These are phyloP conservation scores for Agriopis marginaria DNA, from an alignment of 2,888 invertebrate species.

Conservation along the genomic window DNA sequence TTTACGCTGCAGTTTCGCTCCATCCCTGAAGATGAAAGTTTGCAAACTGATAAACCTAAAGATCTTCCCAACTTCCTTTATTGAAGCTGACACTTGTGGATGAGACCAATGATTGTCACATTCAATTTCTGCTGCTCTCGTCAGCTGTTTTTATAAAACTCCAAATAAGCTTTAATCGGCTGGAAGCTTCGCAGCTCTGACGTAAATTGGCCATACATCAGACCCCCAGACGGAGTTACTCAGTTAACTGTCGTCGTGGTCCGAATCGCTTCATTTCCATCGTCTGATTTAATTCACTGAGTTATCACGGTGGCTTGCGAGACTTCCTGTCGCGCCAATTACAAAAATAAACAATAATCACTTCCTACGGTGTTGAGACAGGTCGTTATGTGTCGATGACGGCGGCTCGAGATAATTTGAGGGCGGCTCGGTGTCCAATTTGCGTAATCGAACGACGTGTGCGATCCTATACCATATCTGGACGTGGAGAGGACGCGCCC, in stretches of 20 bases:
- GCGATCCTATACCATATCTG: slow-evolving; percentile 67
- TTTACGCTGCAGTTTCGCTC: not conserved
- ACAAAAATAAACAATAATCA: slow-evolving; percentile 83
- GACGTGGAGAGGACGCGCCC: slow-evolving; percentile 52
- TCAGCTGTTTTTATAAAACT: slow-evolving; percentile 46
- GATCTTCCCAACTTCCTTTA: slow-evolving; percentile 15
- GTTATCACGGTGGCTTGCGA: slow-evolving; percentile 47
- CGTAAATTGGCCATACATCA: slow-evolving; percentile 55
- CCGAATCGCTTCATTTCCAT: slow-evolving; percentile 76
- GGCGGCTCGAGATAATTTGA: slow-evolving; percentile 71
- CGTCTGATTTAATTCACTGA: slow-evolving; percentile 60
- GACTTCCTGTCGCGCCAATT: slow-evolving; percentile 80
- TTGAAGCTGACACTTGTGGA: slow-evolving; percentile 10
- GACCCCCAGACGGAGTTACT: slow-evolving; percentile 51
- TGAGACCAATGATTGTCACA: slow-evolving; percentile 18
- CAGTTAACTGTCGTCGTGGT: slow-evolving; percentile 58
- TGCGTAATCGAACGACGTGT: slow-evolving; percentile 77
- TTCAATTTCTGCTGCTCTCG: slow-evolving; percentile 32
- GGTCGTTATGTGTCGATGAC: slow-evolving; percentile 66
- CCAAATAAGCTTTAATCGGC: slow-evolving; percentile 52
- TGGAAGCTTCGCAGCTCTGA: slow-evolving; percentile 45
- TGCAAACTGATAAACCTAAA: not conserved
- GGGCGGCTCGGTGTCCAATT: slow-evolving; percentile 68
- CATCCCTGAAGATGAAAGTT: slow-evolving; percentile 5
- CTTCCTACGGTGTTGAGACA: slow-evolving; percentile 76